phyloP scores from a whole-genome alignment of 2,888 invertebrate genomes.

The Orthosia gracilis region DNA sequence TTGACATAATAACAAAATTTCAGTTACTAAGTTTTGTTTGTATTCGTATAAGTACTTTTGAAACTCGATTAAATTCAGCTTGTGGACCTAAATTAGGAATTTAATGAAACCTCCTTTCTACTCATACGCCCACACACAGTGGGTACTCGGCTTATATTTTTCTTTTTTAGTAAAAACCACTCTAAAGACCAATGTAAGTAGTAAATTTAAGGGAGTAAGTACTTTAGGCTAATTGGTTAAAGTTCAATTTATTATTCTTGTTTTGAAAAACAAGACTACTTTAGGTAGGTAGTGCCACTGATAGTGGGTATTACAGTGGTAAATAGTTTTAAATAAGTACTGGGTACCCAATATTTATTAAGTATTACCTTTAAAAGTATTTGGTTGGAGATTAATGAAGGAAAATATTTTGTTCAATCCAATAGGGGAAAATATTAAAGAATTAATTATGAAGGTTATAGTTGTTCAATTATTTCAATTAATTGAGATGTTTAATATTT shows the following conservation, averaged over 20 bases:
- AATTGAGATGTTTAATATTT: not conserved
- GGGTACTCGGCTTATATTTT: not conserved
- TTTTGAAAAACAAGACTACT: not conserved
- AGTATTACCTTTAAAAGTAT: not conserved
- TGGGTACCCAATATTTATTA: not conserved
- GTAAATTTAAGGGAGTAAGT: slow-evolving; percentile 7
- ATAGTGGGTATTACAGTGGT: not conserved
- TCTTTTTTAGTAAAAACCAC: slow-evolving; percentile 24
- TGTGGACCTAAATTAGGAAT: not conserved
- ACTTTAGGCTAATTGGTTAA: slow-evolving; percentile 1
- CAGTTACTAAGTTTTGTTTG: slow-evolving; percentile 13
- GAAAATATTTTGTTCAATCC: not conserved
- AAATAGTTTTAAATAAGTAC: not conserved
- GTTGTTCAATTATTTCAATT: not conserved
- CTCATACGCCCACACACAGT: slow-evolving; percentile 8
- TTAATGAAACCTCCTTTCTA: not conserved
- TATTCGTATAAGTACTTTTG: not conserved
- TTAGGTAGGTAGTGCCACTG: not conserved
- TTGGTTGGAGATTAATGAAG: not conserved
- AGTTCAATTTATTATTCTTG: not conserved
- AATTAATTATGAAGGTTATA: not conserved
- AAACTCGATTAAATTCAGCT: slow-evolving; percentile 2
- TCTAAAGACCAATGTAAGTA: not conserved
- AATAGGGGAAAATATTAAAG: not conserved
- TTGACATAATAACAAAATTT: not conserved